A percentile compares a stretch with the other conserved stretches of the same genome.
Evolutionary conservation across 2,797 vertebrate genomes (phyloP).

Genomic region (Hemitrygon akajei): DNA sequence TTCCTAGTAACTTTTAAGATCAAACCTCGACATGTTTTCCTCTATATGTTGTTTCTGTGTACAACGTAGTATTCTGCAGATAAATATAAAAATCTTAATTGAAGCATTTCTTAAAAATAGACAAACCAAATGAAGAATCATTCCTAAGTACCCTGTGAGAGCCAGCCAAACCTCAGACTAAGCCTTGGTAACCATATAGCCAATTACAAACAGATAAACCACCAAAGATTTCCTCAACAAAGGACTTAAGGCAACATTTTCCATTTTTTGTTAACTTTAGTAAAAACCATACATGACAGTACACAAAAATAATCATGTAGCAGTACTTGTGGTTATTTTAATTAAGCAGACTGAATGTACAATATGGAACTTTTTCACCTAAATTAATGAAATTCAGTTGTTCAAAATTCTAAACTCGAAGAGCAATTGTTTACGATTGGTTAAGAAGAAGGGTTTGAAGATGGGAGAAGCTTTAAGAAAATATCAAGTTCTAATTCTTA

Average conservation of each 20-base stretch:
- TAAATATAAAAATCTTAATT: background rate
- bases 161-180: conserved; percentile 27
- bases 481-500: background rate
- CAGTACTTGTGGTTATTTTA: background rate
- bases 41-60: background rate
- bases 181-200: background rate
- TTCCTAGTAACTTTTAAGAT: background rate
- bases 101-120: background rate
- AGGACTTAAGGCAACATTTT: background rate
- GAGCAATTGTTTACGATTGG: background rate
- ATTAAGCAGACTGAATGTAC: background rate
- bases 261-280: background rate
- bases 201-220: conserved; percentile 24
- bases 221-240: background rate
- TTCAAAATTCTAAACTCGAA: background rate
- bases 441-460: background rate
- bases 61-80: background rate
- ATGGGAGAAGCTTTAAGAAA: background rate
- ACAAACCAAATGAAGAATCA: background rate
- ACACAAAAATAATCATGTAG: background rate
- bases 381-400: background rate
- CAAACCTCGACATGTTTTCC: background rate
- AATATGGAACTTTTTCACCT: background rate
- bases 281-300: background rate
- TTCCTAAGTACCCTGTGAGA: background rate